Conservation (phyloP, 2,113 vertebrate genomes). For the Rattus norvegicus region GRCr8 NC_086031.1:98023501-98024000, state of each 20-base stretch:
- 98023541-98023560: background rate
- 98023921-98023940: background rate
- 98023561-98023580: background rate
- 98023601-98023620: background rate
- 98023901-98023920: background rate
- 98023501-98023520: background rate
- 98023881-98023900: background rate
- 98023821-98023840: background rate
- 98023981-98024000: background rate
- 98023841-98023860: background rate
- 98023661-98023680: fast-evolving
- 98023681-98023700: background rate
- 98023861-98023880: background rate
- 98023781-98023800: background rate
- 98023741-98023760: background rate
- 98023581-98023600: background rate
- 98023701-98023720: background rate
- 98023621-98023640: background rate
- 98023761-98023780: background rate
- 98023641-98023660: background rate
- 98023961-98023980: background rate
- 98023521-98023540: background rate
- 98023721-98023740: background rate
- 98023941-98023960: background rate
- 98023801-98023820: no score